Evolutionary conservation across 2,888 invertebrate genomes (phyloP), one percentile per base, ranked within the genome.

Genomic region (Leucania comma): DNA sequence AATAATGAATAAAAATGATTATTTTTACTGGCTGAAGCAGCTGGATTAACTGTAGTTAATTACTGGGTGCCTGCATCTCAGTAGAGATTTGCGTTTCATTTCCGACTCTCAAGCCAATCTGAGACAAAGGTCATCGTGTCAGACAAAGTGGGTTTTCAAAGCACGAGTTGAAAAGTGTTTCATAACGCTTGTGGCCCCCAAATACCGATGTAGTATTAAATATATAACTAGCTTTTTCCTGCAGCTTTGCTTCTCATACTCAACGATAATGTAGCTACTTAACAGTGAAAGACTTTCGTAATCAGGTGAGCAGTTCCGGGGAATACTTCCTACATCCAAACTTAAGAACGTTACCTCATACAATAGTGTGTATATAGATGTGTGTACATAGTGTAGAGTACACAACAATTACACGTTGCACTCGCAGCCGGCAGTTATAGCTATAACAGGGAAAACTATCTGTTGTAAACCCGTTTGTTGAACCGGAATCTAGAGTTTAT

Each of bases 401-500:
- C 46, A 61, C 35, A 42, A 64, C 32, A 59, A 66, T 35, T 65
- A 22, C 53, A 35, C 20, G 46, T 51, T 63, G 79, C 62, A 78
- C 12, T 38, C 66, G 50, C 50, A 62, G 72, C 57, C 48, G 46
- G 24, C 75, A 57, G 29, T 46, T 24, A 14, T 78, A 76, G 65
- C 26, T 71, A 10, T 32, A 46, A 75, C 32, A 76, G 26, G 67
- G 71, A 64, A 78, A 76, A 61, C 77, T 75, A 67, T 80, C 69
- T 58, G 69, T 17, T 59, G 60, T 1, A 12, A 79, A 78, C 78
- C 54, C 70, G 78, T 78, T 76, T 69, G 35, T 42, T 26, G 67
- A 73, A 73, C 82, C 76, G 76, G 83, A 71, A 76, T 71, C 64
- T 51, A 46, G 61, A 53, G 75, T 61, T 64, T 64, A 57, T 53